Evolutionary conservation across 2,113 vertebrate species (phyloP).

Genomic region (Gobius niger): DNA sequence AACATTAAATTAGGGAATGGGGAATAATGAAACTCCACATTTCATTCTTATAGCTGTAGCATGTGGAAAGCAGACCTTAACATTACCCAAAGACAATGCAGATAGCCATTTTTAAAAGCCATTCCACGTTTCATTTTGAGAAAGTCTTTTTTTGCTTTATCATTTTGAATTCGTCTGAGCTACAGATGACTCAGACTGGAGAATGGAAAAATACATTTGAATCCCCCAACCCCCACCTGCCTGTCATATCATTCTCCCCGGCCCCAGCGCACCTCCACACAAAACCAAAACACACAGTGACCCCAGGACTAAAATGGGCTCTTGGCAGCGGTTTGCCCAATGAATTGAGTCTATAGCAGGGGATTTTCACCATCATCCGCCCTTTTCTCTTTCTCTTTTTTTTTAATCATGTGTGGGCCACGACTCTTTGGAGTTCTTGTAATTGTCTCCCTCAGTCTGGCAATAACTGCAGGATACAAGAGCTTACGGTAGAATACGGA

Average conservation of each 20-base stretch:
- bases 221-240: slow-evolving; percentile 41
- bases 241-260: slow-evolving; percentile 49
- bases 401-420: slow-evolving; percentile 79
- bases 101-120: not conserved
- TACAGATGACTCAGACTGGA: slow-evolving; percentile 5
- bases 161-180: not conserved
- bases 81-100: not conserved
- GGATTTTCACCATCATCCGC: slow-evolving; percentile 76
- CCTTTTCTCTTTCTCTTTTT: slow-evolving; percentile 73
- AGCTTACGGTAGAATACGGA: slow-evolving; percentile 74
- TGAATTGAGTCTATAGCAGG: slow-evolving; percentile 78
- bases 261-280: slow-evolving; percentile 24
- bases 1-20: no score
- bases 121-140: not conserved
- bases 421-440: slow-evolving; percentile 79
- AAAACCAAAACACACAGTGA: slow-evolving; percentile 66
- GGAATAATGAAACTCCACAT: no score
- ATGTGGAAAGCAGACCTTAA: not conserved
- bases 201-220: slow-evolving; percentile 32
- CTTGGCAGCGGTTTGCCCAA: slow-evolving; percentile 84
- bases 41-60: no score
- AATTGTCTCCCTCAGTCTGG: slow-evolving; percentile 78
- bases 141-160: slow-evolving; percentile 7
- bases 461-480: slow-evolving; percentile 78
- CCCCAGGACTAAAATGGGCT: slow-evolving; percentile 87